Evolutionary conservation across 2,797 vertebrate species (phyloP).

Genomic region (Linurgus olivaceus): DNA sequence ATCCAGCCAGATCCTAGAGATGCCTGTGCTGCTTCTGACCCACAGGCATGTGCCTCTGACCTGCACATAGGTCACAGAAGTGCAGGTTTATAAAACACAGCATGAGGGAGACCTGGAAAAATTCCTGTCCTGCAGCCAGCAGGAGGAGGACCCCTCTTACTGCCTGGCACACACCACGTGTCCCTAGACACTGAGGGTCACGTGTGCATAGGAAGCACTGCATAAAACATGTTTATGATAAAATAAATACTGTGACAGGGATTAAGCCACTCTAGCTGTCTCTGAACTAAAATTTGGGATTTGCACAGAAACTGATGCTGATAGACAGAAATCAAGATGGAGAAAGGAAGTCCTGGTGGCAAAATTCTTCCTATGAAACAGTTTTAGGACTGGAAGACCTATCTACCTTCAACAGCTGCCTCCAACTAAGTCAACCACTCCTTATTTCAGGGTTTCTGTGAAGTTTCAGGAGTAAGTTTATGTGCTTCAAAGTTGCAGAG

Average conservation of each 20-base stretch:
- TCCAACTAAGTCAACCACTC: not conserved
- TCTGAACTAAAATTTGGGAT: not conserved
- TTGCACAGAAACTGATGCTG: not conserved
- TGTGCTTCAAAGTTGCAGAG: not conserved
- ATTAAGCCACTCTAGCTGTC: not conserved
- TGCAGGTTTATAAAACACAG: not conserved
- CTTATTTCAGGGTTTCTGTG: not conserved
- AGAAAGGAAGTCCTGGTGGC: not conserved
- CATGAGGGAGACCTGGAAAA: not conserved
- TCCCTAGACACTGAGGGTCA: not conserved
- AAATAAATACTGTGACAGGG: not conserved
- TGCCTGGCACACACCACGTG: not conserved
- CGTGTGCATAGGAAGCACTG: not conserved
- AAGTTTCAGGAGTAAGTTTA: not conserved
- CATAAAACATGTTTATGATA: not conserved
- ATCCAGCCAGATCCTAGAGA: not conserved
- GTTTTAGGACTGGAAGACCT: not conserved
- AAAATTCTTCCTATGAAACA: not conserved
- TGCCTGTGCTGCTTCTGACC: not conserved
- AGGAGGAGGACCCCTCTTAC: not conserved
- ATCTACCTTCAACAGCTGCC: not conserved
- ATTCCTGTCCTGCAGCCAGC: not conserved
- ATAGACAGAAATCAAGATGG: not conserved
- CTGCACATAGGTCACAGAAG: not conserved
- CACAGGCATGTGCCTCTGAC: accelerated